Base-by-base conservation (phyloP, 2,888 invertebrate species). In the Melieria picta region DNA sequence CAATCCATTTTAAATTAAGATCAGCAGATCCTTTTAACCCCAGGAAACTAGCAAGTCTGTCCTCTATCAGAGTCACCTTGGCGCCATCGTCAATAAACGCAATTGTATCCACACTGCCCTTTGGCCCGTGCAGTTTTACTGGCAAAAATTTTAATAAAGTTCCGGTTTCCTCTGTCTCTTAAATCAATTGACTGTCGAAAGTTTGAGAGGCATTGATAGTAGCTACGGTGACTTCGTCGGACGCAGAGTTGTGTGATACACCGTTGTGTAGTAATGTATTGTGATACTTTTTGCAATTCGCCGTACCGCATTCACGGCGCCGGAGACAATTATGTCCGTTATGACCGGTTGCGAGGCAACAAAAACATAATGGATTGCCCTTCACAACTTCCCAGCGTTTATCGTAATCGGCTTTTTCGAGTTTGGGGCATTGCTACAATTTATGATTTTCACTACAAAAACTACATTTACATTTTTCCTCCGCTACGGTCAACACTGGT, bases 231-330 rank as follows among this genome's bases (percentile, higher is more conserved):
- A 48, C 63, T 10, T 64, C 48, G n/a, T 42, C 13, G 52, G 13
- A 43, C n/a, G 62, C 45, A n/a, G 52, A 52, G 47, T 63, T 46
- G 10, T n/a, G 13, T 13, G 10, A 55, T 11, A 30, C 30, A 30
- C 30, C 30, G 50, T 52, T 45, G 16, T 73, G 71, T n/a, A 73
- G 30, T 46, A 73, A 73, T 13, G 58, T 43, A 48, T 69, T 72
- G 63, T 72, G 69, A 48, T 63, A 58, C 62, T 65, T 72, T 3
- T 5, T 16, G 60, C 73, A 71, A 52, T 65, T 65, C 5, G 5
- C 60, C 11, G 71, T 42, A 1, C 64, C 64, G 58, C 73, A 73
- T 13, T 73, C 70, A 45, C 61, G 73, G 56, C 50, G 67, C 4
- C 61, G 46, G 4, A 52, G 66, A 30, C 69, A 73, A 11, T 73